These are phyloP conservation scores for Noctilio leporinus DNA, from an alignment of 2,113 vertebrate genomes.

Conservation along the genomic window DNA sequence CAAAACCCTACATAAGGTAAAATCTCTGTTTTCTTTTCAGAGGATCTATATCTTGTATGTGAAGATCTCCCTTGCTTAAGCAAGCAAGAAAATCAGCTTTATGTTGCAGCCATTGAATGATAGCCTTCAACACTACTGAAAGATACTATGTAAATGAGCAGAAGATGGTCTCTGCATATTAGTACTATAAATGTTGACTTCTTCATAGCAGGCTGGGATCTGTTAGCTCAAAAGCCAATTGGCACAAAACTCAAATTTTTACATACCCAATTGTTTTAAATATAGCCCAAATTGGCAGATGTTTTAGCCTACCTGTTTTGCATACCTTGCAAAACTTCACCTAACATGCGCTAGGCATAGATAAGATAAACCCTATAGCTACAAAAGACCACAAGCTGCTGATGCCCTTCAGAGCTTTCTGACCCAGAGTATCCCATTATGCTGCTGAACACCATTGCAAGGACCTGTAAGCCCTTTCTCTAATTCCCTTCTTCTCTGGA, in stretches of 20 bases:
- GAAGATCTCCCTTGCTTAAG: neutral
- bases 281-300: neutral
- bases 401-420: neutral
- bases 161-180: neutral
- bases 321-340: neutral
- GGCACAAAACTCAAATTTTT: conserved; percentile 1
- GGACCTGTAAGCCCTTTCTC: neutral
- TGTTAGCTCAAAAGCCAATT: neutral
- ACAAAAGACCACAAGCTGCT: neutral
- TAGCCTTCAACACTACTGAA: conserved; percentile 7
- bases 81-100: neutral
- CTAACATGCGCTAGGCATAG: neutral
- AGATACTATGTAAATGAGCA: neutral
- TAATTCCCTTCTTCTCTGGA: neutral
- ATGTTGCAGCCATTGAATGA: neutral
- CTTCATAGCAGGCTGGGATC: neutral
- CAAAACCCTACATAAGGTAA: neutral
- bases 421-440: neutral
- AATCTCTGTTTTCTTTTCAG: neutral
- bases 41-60: neutral
- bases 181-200: neutral
- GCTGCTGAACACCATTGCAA: neutral
- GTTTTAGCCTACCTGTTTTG: neutral
- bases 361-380: neutral
- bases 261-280: neutral